A percentile compares a stretch with the other conserved stretches of the same genome.
phyloP scores from a whole-genome alignment of 2,797 vertebrate genomes.

The Coregonus suidteri region DNA sequence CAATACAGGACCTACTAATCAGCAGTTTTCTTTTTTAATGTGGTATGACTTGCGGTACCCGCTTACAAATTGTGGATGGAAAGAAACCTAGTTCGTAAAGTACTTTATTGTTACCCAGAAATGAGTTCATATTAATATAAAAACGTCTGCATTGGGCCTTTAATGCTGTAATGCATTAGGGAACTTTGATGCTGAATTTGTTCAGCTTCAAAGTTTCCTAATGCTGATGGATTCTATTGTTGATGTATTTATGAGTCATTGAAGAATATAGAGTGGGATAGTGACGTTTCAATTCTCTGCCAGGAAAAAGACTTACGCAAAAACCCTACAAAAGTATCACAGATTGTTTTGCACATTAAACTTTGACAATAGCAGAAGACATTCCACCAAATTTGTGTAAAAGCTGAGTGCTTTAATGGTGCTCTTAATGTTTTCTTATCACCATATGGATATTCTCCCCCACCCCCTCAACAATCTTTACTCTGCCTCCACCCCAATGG shows the following conservation, averaged over 20 bases:
- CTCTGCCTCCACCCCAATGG: no score
- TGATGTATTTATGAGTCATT: conserved; percentile 47
- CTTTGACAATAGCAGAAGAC: not conserved
- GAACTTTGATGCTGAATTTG: conserved; percentile 45
- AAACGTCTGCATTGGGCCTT: no score
- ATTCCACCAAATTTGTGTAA: conserved; percentile 4
- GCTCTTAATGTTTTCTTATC: conserved; percentile 26
- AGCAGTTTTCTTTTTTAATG: no score
- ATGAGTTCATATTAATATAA: no score
- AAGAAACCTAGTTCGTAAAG: no score
- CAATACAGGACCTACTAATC: no score
- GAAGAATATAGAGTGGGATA: conserved; percentile 33
- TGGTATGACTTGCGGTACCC: no score
- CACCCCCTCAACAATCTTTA: no score
- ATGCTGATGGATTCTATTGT: conserved; percentile 47
- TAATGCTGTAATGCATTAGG: conserved; percentile 18
- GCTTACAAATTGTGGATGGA: no score
- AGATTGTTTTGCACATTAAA: not conserved
- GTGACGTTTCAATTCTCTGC: conserved; percentile 25
- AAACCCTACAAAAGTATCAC: not conserved
- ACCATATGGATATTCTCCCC: no score
- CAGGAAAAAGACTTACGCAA: conserved; percentile 19
- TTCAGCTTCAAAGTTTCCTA: not conserved
- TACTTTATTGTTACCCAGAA: no score
- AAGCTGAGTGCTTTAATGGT: not conserved